Percentiles rank a stretch among this genome's conserved stretches.
These are phyloP conservation scores for Nomada flava DNA, from an alignment of 2,888 invertebrate genomes.

Conservation along the genomic window DNA sequence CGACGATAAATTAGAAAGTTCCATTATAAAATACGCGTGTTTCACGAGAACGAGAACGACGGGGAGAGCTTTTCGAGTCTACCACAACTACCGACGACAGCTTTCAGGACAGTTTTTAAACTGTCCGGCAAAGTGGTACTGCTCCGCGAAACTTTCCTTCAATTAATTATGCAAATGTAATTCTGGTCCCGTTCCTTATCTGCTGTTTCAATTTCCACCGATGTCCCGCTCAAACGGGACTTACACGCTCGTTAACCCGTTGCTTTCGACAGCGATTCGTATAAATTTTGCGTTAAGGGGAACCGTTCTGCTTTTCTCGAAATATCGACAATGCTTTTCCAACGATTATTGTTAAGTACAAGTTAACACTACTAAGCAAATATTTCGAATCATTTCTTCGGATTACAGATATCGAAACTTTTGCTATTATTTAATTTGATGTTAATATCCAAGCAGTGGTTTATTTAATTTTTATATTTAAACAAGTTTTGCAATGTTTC, in stretches of 20 bases:
- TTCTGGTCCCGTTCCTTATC: constrained; percentile 40
- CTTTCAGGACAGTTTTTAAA: constrained; percentile 49
- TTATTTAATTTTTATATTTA: no score
- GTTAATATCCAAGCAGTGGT: no score
- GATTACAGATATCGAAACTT: no score
- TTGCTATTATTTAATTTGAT: no score
- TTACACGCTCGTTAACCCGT: constrained; percentile 35
- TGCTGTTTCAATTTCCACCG: constrained; percentile 45
- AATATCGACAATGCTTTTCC: no score
- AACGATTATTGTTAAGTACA: no score
- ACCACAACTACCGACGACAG: constrained; percentile 10
- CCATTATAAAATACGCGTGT: constrained; percentile 49
- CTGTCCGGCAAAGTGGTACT: constrained; percentile 9
- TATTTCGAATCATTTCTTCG: no score
- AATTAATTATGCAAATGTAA: constrained; percentile 60
- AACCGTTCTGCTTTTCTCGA: not conserved
- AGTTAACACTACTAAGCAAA: no score
- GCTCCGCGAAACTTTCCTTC: constrained; percentile 49
- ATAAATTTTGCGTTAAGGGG: not conserved
- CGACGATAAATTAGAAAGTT: constrained; percentile 49
- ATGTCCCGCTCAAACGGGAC: constrained; percentile 16
- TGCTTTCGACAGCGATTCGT: not conserved
- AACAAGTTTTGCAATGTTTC: no score
- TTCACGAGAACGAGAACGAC: constrained; percentile 1
- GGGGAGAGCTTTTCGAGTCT: not conserved